Base-by-base conservation (phyloP, 1,140 invertebrate genomes). In the Cyclina sinensis region DNA sequence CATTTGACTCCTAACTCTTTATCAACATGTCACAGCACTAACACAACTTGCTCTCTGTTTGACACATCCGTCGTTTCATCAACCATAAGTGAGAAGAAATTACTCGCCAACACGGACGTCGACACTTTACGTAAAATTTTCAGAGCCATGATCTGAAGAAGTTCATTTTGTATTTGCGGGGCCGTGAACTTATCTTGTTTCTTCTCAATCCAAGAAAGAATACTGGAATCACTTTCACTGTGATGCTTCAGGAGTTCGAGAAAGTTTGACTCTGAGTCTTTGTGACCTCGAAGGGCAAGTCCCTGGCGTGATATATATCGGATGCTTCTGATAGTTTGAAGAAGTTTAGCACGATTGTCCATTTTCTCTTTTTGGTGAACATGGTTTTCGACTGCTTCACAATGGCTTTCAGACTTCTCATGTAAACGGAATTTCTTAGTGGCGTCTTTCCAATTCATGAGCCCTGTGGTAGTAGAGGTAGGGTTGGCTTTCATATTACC, bases 31-130 rank as follows among this genome's bases (percentile, higher is more conserved):
- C 74, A n/a, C 27, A 90, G 18, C 24, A 79, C 70, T 51, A 89
- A 68, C 35, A 86, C 83, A 21, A 89, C 21, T 74, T 89, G 83
- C 30, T 90, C 88, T 39, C 65, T 3, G 65, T 90, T 90, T 21
- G 54, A 83, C 32, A 30, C 5, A 43, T 86, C 73, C 5, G 88
- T 86, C 39, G 70, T 68, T 70, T 89, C 88, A 57, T 89, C 88
- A 1, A 14, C 54, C 74, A 86, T 86, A 27, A 86, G 79, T 32
- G 82, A 37, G 74, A 78, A 89, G 37, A 78, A 80, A 43, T 5
- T n/a, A 37, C 5, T 46, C 21, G 21, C 32, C 39, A 27, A 18
- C 21, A 88, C 51, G 32, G 54, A 57, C 24, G n/a, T 43, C 18
- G 65, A 39, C 9, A 88, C 39, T n/a, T 24, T 70, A 11, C 43